These are phyloP conservation scores for Polyergus mexicanus DNA, from an alignment of 1,140 invertebrate genomes.

Conservation along the genomic window DNA sequence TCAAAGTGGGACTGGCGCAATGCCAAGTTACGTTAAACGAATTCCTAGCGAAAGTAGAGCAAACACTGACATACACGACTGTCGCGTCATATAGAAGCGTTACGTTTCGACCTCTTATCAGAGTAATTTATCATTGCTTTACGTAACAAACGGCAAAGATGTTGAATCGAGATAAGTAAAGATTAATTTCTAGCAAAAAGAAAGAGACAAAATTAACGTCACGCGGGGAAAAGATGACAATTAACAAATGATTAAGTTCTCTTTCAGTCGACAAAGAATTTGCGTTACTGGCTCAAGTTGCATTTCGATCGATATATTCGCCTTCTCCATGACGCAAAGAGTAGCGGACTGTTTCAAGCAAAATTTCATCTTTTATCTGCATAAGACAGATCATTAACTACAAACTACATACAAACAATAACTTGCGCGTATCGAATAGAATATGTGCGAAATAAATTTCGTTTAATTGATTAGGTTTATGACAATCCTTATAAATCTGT, in stretches of 20 bases:
- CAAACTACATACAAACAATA: not conserved
- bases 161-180: not conserved
- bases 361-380: conserved; percentile 24
- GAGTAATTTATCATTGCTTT: conserved; percentile 40
- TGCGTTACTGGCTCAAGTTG: not conserved
- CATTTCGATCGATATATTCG: conserved; percentile 14
- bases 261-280: conserved; percentile 1
- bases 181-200: not conserved
- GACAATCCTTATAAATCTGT: not conserved
- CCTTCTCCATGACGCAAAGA: conserved; percentile 37
- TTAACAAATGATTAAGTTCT: conserved; percentile 19
- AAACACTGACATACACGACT: conserved; percentile 60
- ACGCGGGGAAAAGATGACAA: not conserved
- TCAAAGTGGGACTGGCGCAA: conserved; percentile 47
- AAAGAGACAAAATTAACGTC: not conserved
- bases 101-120: conserved; percentile 52
- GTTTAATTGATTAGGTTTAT: not conserved
- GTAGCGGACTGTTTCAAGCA: conserved; percentile 9
- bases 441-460: not conserved
- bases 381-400: not conserved
- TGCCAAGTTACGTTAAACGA: conserved; percentile 69
- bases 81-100: conserved; percentile 45
- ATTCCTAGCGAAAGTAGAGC: conserved; percentile 71
- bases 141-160: conserved; percentile 20
- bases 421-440: not conserved